Evolutionary conservation across 1,140 invertebrate species (phyloP).

Genomic region (Thaumetopoea pityocampa): DNA sequence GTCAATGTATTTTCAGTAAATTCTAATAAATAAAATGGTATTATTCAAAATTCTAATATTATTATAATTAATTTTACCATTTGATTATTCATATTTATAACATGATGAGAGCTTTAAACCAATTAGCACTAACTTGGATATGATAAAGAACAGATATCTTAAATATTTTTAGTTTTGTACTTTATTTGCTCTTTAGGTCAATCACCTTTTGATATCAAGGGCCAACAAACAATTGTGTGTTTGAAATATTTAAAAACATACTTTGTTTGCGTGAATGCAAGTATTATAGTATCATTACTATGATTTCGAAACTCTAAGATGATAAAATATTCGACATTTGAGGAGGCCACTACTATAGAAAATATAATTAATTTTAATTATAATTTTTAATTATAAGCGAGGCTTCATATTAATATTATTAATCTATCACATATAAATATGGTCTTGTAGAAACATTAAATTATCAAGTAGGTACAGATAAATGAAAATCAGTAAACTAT

Average conservation of each 20-base stretch:
- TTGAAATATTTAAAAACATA: conserved; percentile 1
- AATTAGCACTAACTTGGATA: conserved; percentile 7
- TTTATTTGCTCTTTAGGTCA: conserved; percentile 8
- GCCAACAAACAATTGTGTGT: conserved; percentile 6
- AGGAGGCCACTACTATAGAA: conserved; percentile 11
- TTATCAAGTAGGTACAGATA: too few relatives aligned
- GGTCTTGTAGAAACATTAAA: too few relatives aligned
- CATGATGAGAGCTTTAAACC: conserved; percentile 14
- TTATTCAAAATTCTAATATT: too few relatives aligned
- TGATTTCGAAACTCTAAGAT: conserved; percentile 8
- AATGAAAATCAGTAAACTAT: too few relatives aligned
- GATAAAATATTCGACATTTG: background rate
- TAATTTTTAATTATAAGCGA: too few relatives aligned
- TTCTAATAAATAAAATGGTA: too few relatives aligned
- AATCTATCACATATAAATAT: too few relatives aligned
- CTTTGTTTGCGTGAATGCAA: conserved; percentile 8
- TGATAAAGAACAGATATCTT: conserved; percentile 7
- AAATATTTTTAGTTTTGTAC: conserved; percentile 6
- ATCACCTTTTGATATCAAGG: conserved; percentile 1
- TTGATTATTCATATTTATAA: too few relatives aligned
- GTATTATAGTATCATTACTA: background rate
- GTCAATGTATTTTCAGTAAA: too few relatives aligned
- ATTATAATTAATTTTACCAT: too few relatives aligned
- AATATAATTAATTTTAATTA: too few relatives aligned
- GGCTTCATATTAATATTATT: too few relatives aligned